Base-by-base conservation (phyloP, 2,113 vertebrate species). In the Tricholaema leucomelas region DNA sequence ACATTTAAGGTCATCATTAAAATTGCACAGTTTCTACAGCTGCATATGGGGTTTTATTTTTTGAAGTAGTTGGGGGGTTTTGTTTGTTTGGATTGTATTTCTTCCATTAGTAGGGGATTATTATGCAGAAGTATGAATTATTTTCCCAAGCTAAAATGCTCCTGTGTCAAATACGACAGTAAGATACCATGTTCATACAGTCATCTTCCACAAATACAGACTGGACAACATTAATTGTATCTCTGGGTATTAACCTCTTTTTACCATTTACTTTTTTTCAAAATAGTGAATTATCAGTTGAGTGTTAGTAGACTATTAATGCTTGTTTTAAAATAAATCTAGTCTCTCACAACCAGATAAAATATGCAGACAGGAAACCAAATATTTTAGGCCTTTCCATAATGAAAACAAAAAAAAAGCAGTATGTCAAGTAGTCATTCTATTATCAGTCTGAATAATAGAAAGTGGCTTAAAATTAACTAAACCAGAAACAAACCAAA, bases 401-500 rank as follows among this genome's bases (percentile, higher is more conserved):
- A 16, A 63, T 1, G 4, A 91, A 90, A 92, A 56, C 74, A 33
- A 38, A 58, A 33, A 23, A 52, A 11, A 15, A 18, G 21, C 2
- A 54, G 35, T 23, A 63, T 46, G 17, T 54, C 81, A 80, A 86
- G 15, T 86, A 90, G 12, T 55, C 5, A 77, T 38, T 56, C 35
- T 85, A 61, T 66, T 67, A 65, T 8, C 65, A 88, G 42, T 64
- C 79, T 85, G 28, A 75, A 24, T 69, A 78, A 79, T 1, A 78
- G 33, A 11, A 63, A 93, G 80, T 80, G 85, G 12, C 40, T 80
- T 77, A 80, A 83, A 77, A 88, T 88, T 80, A 77, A 88, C 85
- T 80, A 55, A 70, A 88, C n/a, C 64, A 55, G 67, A 73, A 92
- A 48, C 6, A 83, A 85, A 88, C 15, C 28, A 48, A 65, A 70